Base-by-base conservation (phyloP, 2,888 invertebrate genomes). In the Phyllotreta cruciferae region DNA sequence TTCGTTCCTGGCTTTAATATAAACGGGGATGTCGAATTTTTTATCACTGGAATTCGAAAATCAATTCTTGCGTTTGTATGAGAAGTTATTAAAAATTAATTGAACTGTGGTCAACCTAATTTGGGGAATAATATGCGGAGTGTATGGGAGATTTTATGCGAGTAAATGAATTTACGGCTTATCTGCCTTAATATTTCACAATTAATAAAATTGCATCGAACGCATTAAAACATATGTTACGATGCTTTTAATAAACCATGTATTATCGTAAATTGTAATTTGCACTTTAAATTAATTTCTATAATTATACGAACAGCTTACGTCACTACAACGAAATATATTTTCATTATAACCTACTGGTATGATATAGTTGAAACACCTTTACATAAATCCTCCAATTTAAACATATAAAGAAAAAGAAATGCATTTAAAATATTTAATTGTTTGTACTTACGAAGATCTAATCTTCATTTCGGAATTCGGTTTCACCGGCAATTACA, bases 211-310 rank as follows among this genome's bases (percentile, higher is more conserved):
- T 75, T 76, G 74, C 75, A 71, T 71, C 73, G 70, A 58, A 50
- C 67, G 73, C 77, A 75, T 76, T 75, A 75, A 75, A 74, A 73
- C 75, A 75, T 71, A 71, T 72, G 73, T 75, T 73, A 73, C 73
- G 73, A 71, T 68, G 74, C 76, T 77, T 77, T 76, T 76, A 77
- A 76, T 76, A 76, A 75, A 67, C 76, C 75, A 75, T 77, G 66
- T 69, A 70, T 77, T 76, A 74, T 70, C 66, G 66, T 63, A 71
- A 69, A 73, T 70, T 67, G 71, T 71, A 74, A 74, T 77, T 75
- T 76, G 75, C 75, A 73, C 75, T 71, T 72, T 71, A 73, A 76
- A 76, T 77, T 75, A 73, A 76, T 76, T 75, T 74, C 66, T 71
- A 70, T 71, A 73, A 73, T 60, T 52, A n/a, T n/a, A 64, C 54